Evolutionary conservation across 2,888 invertebrate species (phyloP), one percentile per base, ranked within the genome.

Genomic region (Oscheius sp.): DNA sequence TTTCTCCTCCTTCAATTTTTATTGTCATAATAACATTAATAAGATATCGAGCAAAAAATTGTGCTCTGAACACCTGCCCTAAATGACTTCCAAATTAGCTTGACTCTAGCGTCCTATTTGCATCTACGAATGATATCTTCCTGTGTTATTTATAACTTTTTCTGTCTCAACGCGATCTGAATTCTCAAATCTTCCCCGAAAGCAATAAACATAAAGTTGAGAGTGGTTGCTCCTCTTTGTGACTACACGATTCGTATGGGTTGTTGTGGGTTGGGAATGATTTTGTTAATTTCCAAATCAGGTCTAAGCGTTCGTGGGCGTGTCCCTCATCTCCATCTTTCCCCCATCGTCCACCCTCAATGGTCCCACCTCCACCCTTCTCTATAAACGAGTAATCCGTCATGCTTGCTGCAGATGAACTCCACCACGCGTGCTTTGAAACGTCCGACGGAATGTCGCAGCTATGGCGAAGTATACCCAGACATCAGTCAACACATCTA

Each of bases 401-500:
- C 4, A 54, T 32, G 33, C 9, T 14, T 32, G 30, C 57, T 57
- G 24, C 59, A 59, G 59, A 59, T 59, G 59, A 59, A 59, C 44
- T 41, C 28, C 24, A 44, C 44, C 8, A 22, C 12, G 8, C 38
- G 24, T n/a, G 24, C 9, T 12, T 12, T 12, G 33, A 30, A 28
- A 20, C 47, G 20, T 20, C 47, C 47, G 12, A 12, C 14, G 28
- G 54, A n/a, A 20, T 54, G 54, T n/a, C 32, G 54, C 2, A 32
- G 20, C 26, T 73, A 73, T 45, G 22, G 24, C 1, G 51, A 64
- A 6, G 47, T 51, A 28, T 73, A 62, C 24, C 62, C 72, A 6
- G 79, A 79, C 38, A 74, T 80, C 28, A 63, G 68, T 20, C 63
- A 70, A 9, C 76, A 80, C 49, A 61, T 61, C 0, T 28, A 70